Percentiles rank a stretch among this genome's conserved stretches.
Conservation (phyloP, 2,797 vertebrate genomes). For the Rhinoraja longicauda region DNA sequence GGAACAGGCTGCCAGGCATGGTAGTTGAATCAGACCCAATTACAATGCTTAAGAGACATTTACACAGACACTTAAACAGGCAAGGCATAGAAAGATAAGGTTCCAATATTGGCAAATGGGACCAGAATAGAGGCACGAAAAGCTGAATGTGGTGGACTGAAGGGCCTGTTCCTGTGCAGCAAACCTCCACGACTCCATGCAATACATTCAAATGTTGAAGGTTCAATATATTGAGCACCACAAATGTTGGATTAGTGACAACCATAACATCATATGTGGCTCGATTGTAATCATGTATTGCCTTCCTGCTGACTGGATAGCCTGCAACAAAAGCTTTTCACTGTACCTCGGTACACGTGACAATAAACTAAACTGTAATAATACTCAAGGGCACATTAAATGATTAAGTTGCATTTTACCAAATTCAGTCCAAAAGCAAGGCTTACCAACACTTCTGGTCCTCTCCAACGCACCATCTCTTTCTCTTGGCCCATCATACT, state of each 20-base stretch:
- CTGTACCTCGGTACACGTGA: no score
- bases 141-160: no score
- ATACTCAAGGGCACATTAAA: neutral
- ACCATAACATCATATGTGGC: neutral
- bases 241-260: neutral
- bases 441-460: constrained; percentile 64
- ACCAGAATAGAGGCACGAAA: neutral
- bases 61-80: no score
- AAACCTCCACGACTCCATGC: no score
- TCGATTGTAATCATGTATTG: no score
- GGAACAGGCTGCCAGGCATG: no score
- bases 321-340: no score
- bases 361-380: neutral
- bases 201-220: neutral
- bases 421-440: neutral
- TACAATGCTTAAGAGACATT: no score
- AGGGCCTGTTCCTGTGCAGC: no score
- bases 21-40: no score
- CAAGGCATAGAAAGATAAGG: no score
- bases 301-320: no score
- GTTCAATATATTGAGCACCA: neutral
- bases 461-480: constrained; percentile 76
- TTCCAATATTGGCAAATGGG: neutral
- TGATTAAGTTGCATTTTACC: neutral
- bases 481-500: constrained; percentile 73